A percentile compares a stretch with the other conserved stretches of the same genome.
Conservation (phyloP, 2,113 vertebrate species). For the Azemiops feae region DNA sequence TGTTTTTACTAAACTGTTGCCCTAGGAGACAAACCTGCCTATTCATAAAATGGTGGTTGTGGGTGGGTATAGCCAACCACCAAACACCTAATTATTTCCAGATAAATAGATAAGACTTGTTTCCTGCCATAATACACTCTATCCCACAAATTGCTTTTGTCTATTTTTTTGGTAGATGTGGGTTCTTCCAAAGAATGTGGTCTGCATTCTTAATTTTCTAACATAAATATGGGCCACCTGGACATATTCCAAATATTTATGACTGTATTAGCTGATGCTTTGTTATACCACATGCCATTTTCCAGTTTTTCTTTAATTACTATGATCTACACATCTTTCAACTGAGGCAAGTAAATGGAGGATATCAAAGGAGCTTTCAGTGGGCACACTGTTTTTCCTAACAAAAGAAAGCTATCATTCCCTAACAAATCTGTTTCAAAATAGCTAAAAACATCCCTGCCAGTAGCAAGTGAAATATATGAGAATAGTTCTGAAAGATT, state of each 20-base stretch:
- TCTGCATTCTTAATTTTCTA: not conserved
- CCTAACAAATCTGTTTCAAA: not conserved
- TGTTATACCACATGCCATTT: not conserved
- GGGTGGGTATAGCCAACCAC: not conserved
- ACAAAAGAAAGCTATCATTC: not conserved
- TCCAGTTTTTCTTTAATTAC: not conserved
- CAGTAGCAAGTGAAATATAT: not conserved
- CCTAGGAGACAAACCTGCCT: not conserved
- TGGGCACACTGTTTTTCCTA: not conserved
- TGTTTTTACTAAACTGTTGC: no score
- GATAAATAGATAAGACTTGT: not conserved
- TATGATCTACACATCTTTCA: not conserved
- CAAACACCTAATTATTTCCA: not conserved
- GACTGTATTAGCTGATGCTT: not conserved
- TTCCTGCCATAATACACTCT: not conserved
- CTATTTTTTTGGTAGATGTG: not conserved
- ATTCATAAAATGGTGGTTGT: not conserved
- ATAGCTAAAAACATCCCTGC: not conserved
- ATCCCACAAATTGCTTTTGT: not conserved
- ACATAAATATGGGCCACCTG: not conserved
- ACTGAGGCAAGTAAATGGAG: not conserved
- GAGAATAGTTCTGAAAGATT: not conserved
- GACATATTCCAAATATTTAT: not conserved
- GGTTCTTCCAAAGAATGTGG: not conserved
- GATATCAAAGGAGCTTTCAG: not conserved